Evolutionary conservation across 2,888 invertebrate species (phyloP).

Genomic region (Zeuzera pyrina): DNA sequence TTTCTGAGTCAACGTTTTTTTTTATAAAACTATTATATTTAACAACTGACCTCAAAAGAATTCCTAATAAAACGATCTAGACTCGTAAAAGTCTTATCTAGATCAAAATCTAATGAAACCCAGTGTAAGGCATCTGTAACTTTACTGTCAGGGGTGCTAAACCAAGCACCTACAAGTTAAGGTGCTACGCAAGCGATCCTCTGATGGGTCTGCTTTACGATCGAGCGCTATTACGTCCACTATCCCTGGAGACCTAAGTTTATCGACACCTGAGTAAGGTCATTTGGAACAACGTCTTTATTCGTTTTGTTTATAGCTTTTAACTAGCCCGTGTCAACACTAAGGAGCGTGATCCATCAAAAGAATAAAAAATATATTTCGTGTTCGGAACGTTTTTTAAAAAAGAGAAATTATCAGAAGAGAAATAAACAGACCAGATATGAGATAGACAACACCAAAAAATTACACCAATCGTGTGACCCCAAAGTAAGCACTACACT

Average conservation of each 20-base stretch:
- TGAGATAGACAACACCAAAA: too few relatives aligned
- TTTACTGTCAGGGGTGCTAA: conserved; percentile 37
- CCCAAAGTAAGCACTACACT: too few relatives aligned
- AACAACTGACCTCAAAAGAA: too few relatives aligned
- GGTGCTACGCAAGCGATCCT: conserved; percentile 43
- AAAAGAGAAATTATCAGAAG: not conserved
- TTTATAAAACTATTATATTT: too few relatives aligned
- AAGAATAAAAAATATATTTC: not conserved
- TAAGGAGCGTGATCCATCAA: not conserved
- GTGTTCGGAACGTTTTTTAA: not conserved
- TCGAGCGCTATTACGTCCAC: conserved; percentile 36
- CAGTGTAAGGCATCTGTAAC: conserved; percentile 15
- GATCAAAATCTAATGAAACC: too few relatives aligned
- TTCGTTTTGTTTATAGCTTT: conserved; percentile 19
- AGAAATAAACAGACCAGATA: conserved; percentile 8
- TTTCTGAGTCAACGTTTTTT: too few relatives aligned
- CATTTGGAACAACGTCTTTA: conserved; percentile 33
- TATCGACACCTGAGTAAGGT: conserved; percentile 66
- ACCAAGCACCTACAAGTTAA: conserved; percentile 16
- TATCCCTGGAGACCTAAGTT: conserved; percentile 39
- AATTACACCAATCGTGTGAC: too few relatives aligned
- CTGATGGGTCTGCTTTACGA: conserved; percentile 52
- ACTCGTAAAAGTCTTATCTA: too few relatives aligned
- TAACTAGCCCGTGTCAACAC: too few relatives aligned
- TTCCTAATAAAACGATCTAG: too few relatives aligned